Base-by-base conservation (phyloP, 1,140 invertebrate genomes). In the Anthonomus grandis region DNA sequence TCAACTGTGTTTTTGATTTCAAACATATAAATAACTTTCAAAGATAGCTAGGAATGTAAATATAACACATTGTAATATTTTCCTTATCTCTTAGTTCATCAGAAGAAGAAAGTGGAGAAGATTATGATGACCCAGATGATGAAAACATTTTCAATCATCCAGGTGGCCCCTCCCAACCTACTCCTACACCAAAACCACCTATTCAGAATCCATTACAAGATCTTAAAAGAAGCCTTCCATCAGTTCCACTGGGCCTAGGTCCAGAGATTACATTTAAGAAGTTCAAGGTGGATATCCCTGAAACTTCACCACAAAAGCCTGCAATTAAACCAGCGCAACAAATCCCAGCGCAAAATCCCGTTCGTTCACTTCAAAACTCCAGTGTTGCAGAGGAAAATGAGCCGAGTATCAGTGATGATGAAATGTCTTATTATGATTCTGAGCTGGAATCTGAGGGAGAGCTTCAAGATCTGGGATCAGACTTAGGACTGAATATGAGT, bases 361-460 rank as follows among this genome's bases (percentile, higher is more conserved):
- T 23, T 23, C 19, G 1, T 45, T 15, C 42, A 45, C 19, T 10
- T 18, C 12, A 6, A 45, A 27, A 12, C 9, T 8, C 22, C 5
- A 47, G 12, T 17, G n/a, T 39, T 58, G 59, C 54, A 27, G 53
- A 53, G 53, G 53, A 49, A 25, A 50, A 44, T 45, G 50, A 57
- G 45, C 44, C 39, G n/a, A 62, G 56, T 65, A 65, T 68, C 37
- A 69, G 69, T 61, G 67, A 69, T 19, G 60, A 57, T 48, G 70
- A 70, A 21, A 50, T 68, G 21, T 66, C 66, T 13, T 69, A 70
- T 31, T 71, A 62, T 56, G 70, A 70, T 62, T 60, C 62, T 37
- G 70, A 71, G 19, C 37, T 70, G 37, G 67, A 70, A 39, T 69
- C 64, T 23, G 68, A 70, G 13, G 61, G 51, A 25, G 69, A 71